These are phyloP conservation scores for Trididemnum clinides DNA, from an alignment of 23 tunicate genomes.

Conservation along the genomic window DNA sequence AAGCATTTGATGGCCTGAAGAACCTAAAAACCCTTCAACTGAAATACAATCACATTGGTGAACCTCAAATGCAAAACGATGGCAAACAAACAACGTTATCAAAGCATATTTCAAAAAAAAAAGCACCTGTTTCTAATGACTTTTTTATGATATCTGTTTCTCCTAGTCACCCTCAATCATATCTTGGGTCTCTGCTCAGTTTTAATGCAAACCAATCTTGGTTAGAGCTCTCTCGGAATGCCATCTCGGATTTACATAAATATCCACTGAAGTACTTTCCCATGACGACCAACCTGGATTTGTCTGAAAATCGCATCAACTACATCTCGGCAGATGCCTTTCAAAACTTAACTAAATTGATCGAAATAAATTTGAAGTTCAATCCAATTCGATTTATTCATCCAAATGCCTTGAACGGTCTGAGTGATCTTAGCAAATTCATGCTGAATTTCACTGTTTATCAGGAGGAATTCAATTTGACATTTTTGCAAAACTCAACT, in stretches of 20 bases:
- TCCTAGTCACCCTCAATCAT: not conserved
- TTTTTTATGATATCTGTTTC: not conserved
- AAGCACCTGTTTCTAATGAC: not conserved
- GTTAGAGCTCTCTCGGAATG: not conserved
- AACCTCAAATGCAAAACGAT: too few relatives aligned
- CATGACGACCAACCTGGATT: not conserved
- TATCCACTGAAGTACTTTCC: not conserved
- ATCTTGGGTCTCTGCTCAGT: too few relatives aligned
- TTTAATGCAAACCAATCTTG: too few relatives aligned
- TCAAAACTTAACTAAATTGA: not conserved
- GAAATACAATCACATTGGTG: too few relatives aligned
- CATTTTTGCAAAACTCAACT: not conserved
- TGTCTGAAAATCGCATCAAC: conserved; percentile 21
- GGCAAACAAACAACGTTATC: too few relatives aligned
- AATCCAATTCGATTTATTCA: conserved; percentile 32
- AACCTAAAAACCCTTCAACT: too few relatives aligned
- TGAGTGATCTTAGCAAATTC: not conserved
- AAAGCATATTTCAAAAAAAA: too few relatives aligned
- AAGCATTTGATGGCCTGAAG: not conserved
- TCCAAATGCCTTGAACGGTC: not conserved
- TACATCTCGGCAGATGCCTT: not conserved
- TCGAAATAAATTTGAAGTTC: not conserved
- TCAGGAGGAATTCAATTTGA: not conserved
- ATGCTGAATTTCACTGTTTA: not conserved
- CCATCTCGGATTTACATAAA: not conserved